Base-by-base conservation (phyloP, 2,113 vertebrate species). In the Calidris pugnax region DNA sequence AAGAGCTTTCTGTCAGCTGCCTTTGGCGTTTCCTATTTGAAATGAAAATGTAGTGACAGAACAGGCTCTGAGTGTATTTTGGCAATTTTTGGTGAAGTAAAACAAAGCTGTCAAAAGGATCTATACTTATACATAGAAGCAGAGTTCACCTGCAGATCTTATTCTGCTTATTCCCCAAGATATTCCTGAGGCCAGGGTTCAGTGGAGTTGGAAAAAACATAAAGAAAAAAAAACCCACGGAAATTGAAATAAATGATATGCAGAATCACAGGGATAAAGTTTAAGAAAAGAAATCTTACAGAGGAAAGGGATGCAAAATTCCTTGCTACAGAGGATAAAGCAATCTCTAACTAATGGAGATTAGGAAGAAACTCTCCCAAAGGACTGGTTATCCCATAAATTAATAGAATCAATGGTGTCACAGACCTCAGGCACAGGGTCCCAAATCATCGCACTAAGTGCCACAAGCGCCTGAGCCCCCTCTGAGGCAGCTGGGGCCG, bases 1-100 rank as follows among this genome's bases (percentile, higher is more conserved):
- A 62, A 84, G 89, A 72, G 35, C 33, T 45, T 87, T 95, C 76
- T 93, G 72, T 90, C 93, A 93, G 94, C 94, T 90, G 85, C 76
- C 82, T 59, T 77, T 33, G 66, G 85, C 2, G 17, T 83, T 96
- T 94, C 94, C 93, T 77, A 50, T 27, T 67, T 71, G 37, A 96
- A 86, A 82, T 39, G 76, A 63, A 92, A 86, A 89, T 8, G 37
- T 21, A 87, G 96, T 37, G 84, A 86, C 56, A 78, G 89, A 81
- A 63, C 73, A 64, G 72, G 68, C 60, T 78, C 60, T 32, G 86
- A 89, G 93, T 75, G 72, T 77, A 84, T 76, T 88, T 86, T 90
- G 94, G 86, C 93, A 90, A 62, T 62, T 90, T 95, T 81, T 62
- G 71, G 79, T 73, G 76, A 92, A 67, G n/a, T 39, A 33, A 92